Evolutionary conservation across 2,113 vertebrate species (phyloP).

Genomic region (Epinephelus cyanopodus): DNA sequence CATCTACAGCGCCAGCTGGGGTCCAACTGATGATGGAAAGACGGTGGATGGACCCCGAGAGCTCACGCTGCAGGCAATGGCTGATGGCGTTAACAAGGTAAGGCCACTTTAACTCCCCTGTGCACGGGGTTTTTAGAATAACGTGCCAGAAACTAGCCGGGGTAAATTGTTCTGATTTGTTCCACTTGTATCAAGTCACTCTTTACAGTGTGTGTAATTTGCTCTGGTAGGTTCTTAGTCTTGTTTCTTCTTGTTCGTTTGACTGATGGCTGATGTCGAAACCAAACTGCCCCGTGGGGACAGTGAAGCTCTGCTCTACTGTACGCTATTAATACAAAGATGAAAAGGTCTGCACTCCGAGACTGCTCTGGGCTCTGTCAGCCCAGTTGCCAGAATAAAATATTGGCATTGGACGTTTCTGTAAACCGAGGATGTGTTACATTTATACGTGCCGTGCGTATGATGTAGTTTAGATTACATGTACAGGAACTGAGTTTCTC

Average conservation of each 20-base stretch:
- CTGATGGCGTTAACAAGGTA: conserved; percentile 98
- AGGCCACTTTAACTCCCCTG: neutral
- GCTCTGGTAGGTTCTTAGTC: neutral
- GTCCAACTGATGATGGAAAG: conserved; percentile 97
- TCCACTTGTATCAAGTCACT: neutral
- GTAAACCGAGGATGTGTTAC: too few species aligned
- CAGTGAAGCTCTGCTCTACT: neutral
- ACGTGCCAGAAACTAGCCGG: neutral
- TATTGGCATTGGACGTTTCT: too few species aligned
- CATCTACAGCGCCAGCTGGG: conserved; percentile 99
- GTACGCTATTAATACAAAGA: neutral
- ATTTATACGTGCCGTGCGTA: too few species aligned
- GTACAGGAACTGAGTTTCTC: too few species aligned
- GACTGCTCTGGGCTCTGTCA: neutral
- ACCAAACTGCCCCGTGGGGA: neutral
- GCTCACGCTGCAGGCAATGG: conserved; percentile 97
- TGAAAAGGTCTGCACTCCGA: neutral
- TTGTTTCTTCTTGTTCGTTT: neutral
- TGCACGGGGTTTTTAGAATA: neutral
- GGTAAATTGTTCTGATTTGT: neutral
- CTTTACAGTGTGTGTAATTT: neutral
- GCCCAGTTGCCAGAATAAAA: too few species aligned
- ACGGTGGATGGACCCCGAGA: conserved; percentile 99
- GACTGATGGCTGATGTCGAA: neutral
- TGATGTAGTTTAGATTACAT: too few species aligned